phyloP scores from a whole-genome alignment of 2,888 invertebrate species.

The Ennomos fuscantarius region DNA sequence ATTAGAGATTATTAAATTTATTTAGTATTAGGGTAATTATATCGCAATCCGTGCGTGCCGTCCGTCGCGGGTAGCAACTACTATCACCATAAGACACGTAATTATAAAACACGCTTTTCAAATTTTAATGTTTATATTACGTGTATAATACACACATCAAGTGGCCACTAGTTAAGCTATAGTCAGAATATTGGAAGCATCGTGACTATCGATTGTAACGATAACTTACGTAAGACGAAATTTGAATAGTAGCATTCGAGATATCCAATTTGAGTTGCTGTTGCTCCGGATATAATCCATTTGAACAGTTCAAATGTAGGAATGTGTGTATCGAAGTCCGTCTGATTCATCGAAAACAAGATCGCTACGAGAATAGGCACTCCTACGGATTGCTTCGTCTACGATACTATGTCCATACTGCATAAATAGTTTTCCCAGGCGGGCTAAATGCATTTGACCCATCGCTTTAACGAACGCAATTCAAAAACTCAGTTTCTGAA shows the following conservation, averaged over 20 bases:
- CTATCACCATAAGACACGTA: too few relatives aligned
- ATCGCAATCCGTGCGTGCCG: too few relatives aligned
- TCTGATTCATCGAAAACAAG: slow-evolving; percentile 48
- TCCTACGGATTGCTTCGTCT: slow-evolving; percentile 49
- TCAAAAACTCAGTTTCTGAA: slow-evolving; percentile 28
- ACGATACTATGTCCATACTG: slow-evolving; percentile 37
- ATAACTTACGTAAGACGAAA: slow-evolving; percentile 39
- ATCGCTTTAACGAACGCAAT: slow-evolving; percentile 27
- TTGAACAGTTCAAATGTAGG: slow-evolving; percentile 55
- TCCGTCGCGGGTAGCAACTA: too few relatives aligned
- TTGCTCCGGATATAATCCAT: slow-evolving; percentile 57
- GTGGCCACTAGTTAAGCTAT: too few relatives aligned
- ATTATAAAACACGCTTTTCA: too few relatives aligned
- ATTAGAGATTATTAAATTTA: too few relatives aligned
- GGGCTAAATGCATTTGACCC: slow-evolving; percentile 20
- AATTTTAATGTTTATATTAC: too few relatives aligned
- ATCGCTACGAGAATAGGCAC: slow-evolving; percentile 52
- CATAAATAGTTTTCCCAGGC: slow-evolving; percentile 46
- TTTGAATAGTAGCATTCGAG: slow-evolving; percentile 44
- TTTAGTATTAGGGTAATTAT: too few relatives aligned
- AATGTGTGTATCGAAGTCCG: slow-evolving; percentile 57
- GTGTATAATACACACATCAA: too few relatives aligned
- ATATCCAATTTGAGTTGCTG: slow-evolving; percentile 51
- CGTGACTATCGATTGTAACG: not conserved
- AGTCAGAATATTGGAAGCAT: not conserved